Evolutionary conservation across 1,140 invertebrate genomes (phyloP).

Genomic region (Drosophila nebulosa): DNA sequence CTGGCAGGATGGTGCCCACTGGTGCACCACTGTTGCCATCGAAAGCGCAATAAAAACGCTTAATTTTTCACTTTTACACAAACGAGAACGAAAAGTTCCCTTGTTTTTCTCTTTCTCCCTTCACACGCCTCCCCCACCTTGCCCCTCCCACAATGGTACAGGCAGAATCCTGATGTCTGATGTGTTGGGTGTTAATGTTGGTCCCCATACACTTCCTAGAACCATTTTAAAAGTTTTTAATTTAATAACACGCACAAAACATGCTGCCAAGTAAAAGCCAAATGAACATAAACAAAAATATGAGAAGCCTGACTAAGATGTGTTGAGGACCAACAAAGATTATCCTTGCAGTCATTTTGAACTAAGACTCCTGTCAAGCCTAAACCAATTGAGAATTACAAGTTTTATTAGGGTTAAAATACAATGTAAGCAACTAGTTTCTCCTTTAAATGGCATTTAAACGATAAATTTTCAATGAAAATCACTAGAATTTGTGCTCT

Average conservation of each 20-base stretch:
- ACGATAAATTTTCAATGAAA: too few relatives aligned
- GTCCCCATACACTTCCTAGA: slow-evolving; percentile 31
- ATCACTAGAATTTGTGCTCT: too few relatives aligned
- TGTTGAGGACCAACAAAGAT: too few relatives aligned
- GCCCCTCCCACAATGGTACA: neutral
- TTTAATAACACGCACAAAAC: slow-evolving; percentile 74
- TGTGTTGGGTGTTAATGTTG: slow-evolving; percentile 12
- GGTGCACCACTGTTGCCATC: slow-evolving; percentile 46
- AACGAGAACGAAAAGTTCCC: slow-evolving; percentile 46
- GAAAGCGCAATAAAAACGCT: slow-evolving; percentile 78
- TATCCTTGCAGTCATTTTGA: too few relatives aligned
- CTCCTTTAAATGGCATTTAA: too few relatives aligned
- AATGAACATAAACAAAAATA: slow-evolving; percentile 59
- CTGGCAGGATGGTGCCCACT: slow-evolving; percentile 24
- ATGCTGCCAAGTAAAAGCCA: slow-evolving; percentile 59
- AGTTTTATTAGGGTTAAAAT: too few relatives aligned
- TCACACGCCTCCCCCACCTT: too few relatives aligned
- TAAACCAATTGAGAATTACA: too few relatives aligned
- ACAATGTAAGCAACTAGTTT: too few relatives aligned
- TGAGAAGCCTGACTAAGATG: neutral
- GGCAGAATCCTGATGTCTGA: neutral
- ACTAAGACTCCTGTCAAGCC: too few relatives aligned
- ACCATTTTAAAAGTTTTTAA: slow-evolving; percentile 77
- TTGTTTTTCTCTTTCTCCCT: neutral
- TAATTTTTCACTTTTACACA: slow-evolving; percentile 77